Percentiles rank a stretch among this genome's conserved stretches.
phyloP scores from a whole-genome alignment of 2,797 vertebrate genomes.

The Rhinichthys osculus region DNA sequence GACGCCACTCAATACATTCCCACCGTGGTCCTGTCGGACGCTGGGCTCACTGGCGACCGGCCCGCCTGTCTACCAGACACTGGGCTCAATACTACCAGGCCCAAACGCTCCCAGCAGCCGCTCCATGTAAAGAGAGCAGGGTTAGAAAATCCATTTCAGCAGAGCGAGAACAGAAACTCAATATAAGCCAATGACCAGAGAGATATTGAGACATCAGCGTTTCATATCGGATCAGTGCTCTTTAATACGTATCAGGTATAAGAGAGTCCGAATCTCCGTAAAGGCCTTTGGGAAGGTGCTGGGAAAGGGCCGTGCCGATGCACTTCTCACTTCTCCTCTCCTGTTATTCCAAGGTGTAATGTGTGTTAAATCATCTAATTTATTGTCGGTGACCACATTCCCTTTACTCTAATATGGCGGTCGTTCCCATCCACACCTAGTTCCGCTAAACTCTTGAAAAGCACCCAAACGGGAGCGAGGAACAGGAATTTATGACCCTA shows the following conservation, averaged over 20 bases:
- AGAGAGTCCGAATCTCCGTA: conserved; percentile 21
- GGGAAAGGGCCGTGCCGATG: not conserved
- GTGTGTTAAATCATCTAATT: conserved; percentile 5
- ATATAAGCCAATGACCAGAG: conserved; percentile 54
- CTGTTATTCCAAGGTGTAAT: not conserved
- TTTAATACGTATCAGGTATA: conserved; percentile 35
- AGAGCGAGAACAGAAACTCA: conserved; percentile 51
- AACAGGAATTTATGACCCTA: conserved; percentile 56
- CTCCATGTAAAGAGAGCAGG: conserved; percentile 57
- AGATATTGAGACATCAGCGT: conserved; percentile 57
- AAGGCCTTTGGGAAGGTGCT: conserved; percentile 19
- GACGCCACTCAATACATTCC: conserved; percentile 46
- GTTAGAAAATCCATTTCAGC: conserved; percentile 60
- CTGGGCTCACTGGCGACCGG: conserved; percentile 57
- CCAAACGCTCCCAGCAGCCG: conserved; percentile 40
- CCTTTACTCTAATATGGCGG: not conserved
- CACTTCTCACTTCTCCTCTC: not conserved
- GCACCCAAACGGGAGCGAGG: not conserved
- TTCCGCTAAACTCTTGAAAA: conserved; percentile 37
- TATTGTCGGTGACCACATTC: conserved; percentile 19
- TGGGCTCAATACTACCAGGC: conserved; percentile 55
- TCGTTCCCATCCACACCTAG: conserved; percentile 26
- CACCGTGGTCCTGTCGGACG: conserved; percentile 45
- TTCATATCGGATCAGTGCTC: conserved; percentile 46
- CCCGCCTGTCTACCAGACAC: conserved; percentile 59